Conservation (phyloP, 2,888 invertebrate species). For the Pyrocoelia pectoralis region DNA sequence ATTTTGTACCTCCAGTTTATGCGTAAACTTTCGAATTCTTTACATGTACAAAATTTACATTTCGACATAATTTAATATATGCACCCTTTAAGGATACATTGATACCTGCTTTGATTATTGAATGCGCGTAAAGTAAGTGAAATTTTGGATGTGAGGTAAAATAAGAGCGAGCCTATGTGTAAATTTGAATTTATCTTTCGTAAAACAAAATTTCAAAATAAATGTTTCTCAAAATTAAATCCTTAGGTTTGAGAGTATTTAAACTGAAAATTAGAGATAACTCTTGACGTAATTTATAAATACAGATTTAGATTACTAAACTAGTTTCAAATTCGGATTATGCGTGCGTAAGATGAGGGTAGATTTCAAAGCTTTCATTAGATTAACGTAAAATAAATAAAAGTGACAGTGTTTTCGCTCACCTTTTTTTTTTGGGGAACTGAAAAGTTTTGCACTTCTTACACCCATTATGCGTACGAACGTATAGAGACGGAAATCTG, state of each 20-base stretch:
- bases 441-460: too few relatives aligned
- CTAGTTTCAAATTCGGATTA: not conserved
- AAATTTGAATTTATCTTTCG: not conserved
- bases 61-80: conserved; percentile 1
- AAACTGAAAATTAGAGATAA: not conserved
- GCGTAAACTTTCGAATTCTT: not conserved
- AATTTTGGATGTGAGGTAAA: not conserved
- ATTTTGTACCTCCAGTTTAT: not conserved
- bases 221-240: not conserved
- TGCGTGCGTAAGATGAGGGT: not conserved
- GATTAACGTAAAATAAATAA: not conserved
- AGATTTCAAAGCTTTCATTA: not conserved
- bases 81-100: not conserved
- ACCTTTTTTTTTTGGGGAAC: too few relatives aligned
- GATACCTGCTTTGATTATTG: not conserved
- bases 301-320: not conserved
- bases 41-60: conserved; percentile 1
- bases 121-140: not conserved
- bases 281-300: not conserved
- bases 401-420: too few relatives aligned
- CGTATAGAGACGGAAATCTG: too few relatives aligned
- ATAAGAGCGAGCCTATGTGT: not conserved
- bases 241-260: not conserved
- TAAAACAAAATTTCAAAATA: too few relatives aligned
- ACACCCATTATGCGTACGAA: too few relatives aligned